Base-by-base conservation (phyloP, 2,113 vertebrate genomes). In the Otolemur garnettii region DNA sequence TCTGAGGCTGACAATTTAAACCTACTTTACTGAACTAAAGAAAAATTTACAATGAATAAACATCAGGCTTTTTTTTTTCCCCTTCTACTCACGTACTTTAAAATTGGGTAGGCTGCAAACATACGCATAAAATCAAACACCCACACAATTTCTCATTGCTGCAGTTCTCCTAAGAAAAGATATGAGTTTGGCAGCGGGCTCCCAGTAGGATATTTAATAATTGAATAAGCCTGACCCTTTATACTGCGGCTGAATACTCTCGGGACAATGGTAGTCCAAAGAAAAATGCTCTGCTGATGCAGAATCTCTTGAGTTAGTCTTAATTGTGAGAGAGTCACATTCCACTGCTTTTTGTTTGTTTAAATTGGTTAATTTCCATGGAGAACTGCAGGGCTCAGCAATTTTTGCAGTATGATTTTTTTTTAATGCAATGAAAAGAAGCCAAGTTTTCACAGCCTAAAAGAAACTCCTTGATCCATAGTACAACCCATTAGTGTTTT, bases 321-420 rank as follows among this genome's bases (percentile, higher is more conserved):
- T 97, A 96, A 94, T 22, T 97, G 69, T 90, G 91, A 96, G 74
- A 95, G 79, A 97, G 97, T 96, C 96, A 96, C 92, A 90, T 95
- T 94, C 72, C 94, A 62, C 33, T 98, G 53, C 50, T 94, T 95
- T 97, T 97, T 95, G 21, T 38, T 97, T 97, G 62, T 96, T 97
- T 97, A 95, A 98, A 97, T 96, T 97, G 93, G 93, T 96, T 96
- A 28, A 97, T 91, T 90, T 97, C 83, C 18, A 97, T 97, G 77
- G 35, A 90, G 68, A 96, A 97, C 97, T 93, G 93, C 4, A 60
- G 91, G 93, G 17, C 33, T 92, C 96, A 92, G 59, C 33, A 22
- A 84, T 72, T 75, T 88, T 91, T 62, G 57, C 45, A 66, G 89
- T 42, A 68, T 55, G 7, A 89, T 82, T 92, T 96, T 95, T 92